Evolutionary conservation across 2,113 vertebrate species (phyloP).

Genomic region (Corythoichthys intestinalis): DNA sequence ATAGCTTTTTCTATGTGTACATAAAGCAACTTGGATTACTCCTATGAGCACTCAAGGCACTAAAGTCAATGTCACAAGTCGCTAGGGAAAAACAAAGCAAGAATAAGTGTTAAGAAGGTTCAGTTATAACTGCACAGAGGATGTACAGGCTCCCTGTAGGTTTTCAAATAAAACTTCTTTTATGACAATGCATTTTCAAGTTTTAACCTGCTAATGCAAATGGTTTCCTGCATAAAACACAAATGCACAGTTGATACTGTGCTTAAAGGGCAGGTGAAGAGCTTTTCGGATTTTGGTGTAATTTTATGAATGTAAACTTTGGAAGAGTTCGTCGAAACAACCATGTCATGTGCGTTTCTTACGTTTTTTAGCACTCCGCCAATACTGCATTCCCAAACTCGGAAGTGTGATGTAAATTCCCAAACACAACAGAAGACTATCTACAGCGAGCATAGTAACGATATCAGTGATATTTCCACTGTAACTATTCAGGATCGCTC

Average conservation of each 20-base stretch:
- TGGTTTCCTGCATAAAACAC: not conserved
- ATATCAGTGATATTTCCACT: too few species aligned
- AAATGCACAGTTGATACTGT: not conserved
- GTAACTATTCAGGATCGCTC: too few species aligned
- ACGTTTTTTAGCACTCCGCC: too few species aligned
- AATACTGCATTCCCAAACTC: too few species aligned
- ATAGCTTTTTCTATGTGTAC: not conserved
- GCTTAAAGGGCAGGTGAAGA: too few species aligned
- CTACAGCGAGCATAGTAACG: too few species aligned
- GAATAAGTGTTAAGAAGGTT: slow-evolving; percentile 20
- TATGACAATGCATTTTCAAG: not conserved
- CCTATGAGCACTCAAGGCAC: not conserved
- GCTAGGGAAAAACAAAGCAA: slow-evolving; percentile 10
- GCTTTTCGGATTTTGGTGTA: too few species aligned
- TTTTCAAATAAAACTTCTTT: not conserved
- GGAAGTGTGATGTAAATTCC: too few species aligned
- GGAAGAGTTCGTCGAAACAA: too few species aligned
- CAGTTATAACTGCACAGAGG: slow-evolving; percentile 46
- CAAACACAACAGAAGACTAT: too few species aligned
- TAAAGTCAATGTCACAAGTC: slow-evolving; percentile 13
- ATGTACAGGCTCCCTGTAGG: slow-evolving; percentile 18
- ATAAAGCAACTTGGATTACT: not conserved
- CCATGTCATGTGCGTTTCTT: too few species aligned
- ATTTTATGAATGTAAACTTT: too few species aligned
- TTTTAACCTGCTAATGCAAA: not conserved